Evolutionary conservation across 2,113 vertebrate species (phyloP).

Genomic region (Pristiophorus japonicus): DNA sequence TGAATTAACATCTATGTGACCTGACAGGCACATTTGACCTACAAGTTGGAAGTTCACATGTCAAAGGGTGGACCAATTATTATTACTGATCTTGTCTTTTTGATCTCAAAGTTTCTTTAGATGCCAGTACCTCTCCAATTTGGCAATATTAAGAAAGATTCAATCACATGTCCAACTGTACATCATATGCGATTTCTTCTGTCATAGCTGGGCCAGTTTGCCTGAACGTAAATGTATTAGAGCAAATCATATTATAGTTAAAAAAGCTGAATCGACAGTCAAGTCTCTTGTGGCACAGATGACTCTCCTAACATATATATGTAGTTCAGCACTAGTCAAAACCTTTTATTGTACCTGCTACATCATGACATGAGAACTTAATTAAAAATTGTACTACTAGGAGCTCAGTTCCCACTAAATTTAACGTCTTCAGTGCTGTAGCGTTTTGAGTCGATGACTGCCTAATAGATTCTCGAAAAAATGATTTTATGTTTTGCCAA

Average conservation of each 20-base stretch:
- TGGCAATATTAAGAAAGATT: slow-evolving; percentile 68
- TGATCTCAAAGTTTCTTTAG: slow-evolving; percentile 43
- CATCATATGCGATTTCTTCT: slow-evolving; percentile 49
- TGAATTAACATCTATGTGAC: slow-evolving; percentile 48
- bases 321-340: slow-evolving; percentile 33
- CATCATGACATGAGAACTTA: slow-evolving; percentile 36
- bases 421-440: slow-evolving; percentile 25
- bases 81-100: slow-evolving; percentile 61
- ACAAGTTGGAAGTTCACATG: slow-evolving; percentile 72
- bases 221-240: slow-evolving; percentile 48
- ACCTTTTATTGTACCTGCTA: slow-evolving; percentile 34
- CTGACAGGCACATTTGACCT: slow-evolving; percentile 73
- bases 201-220: slow-evolving; percentile 45
- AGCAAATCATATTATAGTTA: slow-evolving; percentile 49
- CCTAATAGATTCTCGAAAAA: background rate
- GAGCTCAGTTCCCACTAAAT: slow-evolving; percentile 36
- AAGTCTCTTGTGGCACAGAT: slow-evolving; percentile 52
- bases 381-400: slow-evolving; percentile 39
- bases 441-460: background rate
- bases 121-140: slow-evolving; percentile 65
- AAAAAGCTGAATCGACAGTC: slow-evolving; percentile 69
- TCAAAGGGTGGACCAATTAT: slow-evolving; percentile 77
- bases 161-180: slow-evolving; percentile 70
- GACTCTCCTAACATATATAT: slow-evolving; percentile 32
- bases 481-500: background rate